A percentile compares a stretch with the other conserved stretches of the same genome.
Evolutionary conservation across 2,113 vertebrate genomes (phyloP).

Genomic region (zebrafish (Danio rerio)): DNA sequence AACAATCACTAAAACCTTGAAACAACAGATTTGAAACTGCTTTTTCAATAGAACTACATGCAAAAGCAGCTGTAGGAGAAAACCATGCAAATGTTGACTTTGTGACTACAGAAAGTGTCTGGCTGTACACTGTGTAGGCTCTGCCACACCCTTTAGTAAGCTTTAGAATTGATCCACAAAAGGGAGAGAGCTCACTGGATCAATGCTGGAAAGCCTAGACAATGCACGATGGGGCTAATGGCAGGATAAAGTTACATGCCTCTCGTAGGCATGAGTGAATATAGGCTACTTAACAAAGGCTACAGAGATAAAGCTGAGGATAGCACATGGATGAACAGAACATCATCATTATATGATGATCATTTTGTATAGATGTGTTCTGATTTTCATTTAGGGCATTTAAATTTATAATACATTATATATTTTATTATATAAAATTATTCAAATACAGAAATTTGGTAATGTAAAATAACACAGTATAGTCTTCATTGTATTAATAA

Average conservation of each 20-base stretch:
- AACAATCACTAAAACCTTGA: too few relatives aligned
- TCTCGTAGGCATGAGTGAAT: slow-evolving; percentile 6
- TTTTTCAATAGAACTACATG: not conserved
- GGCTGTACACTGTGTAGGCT: not conserved
- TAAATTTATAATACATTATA: too few relatives aligned
- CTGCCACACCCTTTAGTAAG: not conserved
- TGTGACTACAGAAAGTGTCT: not conserved
- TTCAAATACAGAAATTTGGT: too few relatives aligned
- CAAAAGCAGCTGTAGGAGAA: slow-evolving; percentile 38
- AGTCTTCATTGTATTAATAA: too few relatives aligned
- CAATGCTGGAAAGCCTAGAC: slow-evolving; percentile 46
- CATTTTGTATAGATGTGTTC: not conserved
- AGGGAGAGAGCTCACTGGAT: slow-evolving; percentile 29
- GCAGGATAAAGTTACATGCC: slow-evolving; percentile 41
- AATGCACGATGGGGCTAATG: slow-evolving; percentile 48
- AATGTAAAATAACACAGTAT: too few relatives aligned
- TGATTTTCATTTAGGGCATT: too few relatives aligned
- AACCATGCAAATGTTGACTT: slow-evolving; percentile 43
- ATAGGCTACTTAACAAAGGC: slow-evolving; percentile 30
- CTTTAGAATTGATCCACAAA: slow-evolving; percentile 40
- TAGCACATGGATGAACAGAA: not conserved
- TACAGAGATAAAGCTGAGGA: not conserved
- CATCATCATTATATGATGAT: not conserved
- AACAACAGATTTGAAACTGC: not conserved
- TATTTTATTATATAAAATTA: too few relatives aligned